A percentile compares a stretch with the other conserved stretches of the same genome.
These are phyloP conservation scores for Tiaroga cobitis DNA, from an alignment of 2,797 vertebrate genomes.

Conservation along the genomic window DNA sequence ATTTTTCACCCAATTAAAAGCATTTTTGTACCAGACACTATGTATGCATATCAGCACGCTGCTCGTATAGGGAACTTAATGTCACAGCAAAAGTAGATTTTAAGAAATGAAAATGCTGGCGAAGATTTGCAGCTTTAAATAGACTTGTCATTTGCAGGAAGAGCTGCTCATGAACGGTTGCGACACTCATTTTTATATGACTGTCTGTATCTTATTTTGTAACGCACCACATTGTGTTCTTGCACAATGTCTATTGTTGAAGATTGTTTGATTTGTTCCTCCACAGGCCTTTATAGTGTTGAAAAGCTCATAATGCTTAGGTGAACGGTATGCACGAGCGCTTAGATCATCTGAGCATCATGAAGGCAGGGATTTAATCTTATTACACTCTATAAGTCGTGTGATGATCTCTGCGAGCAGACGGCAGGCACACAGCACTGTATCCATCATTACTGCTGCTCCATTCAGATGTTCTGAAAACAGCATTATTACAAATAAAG, in stretches of 20 bases:
- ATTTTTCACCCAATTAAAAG: background rate
- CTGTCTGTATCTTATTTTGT: background rate
- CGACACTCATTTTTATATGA: background rate
- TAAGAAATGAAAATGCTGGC: slow-evolving; percentile 21
- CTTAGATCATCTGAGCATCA: slow-evolving; percentile 6
- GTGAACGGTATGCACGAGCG: background rate
- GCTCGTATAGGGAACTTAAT: background rate
- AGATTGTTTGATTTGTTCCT: background rate
- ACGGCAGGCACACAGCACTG: background rate
- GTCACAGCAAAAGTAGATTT: background rate
- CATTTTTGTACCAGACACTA: background rate
- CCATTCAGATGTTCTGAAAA: background rate
- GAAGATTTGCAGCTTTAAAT: background rate
- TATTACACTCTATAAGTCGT: background rate
- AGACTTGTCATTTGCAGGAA: background rate
- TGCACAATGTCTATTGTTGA: background rate
- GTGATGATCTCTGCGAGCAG: slow-evolving; percentile 24
- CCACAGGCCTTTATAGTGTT: background rate
- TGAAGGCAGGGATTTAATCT: slow-evolving; percentile 12
- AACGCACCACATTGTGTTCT: background rate
- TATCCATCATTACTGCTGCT: background rate
- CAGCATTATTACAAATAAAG: background rate
- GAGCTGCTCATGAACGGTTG: background rate
- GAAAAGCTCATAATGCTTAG: background rate
- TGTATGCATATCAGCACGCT: background rate